These are phyloP conservation scores for Gymnogyps californianus DNA, from an alignment of 2,113 vertebrate species.

Conservation along the genomic window DNA sequence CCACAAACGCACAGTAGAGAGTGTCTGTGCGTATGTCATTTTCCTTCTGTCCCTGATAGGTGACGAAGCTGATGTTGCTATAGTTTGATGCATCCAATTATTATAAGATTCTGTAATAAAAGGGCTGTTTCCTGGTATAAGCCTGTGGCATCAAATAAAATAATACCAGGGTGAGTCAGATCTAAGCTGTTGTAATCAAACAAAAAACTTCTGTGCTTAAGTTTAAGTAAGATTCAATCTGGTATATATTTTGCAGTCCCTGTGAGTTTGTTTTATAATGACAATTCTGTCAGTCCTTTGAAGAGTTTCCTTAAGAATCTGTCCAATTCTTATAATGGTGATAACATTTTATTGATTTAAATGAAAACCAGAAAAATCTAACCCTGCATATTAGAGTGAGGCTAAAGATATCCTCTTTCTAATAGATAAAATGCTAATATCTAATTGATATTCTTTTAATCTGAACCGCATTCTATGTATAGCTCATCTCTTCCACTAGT, in stretches of 20 bases:
- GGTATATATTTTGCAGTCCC: not conserved
- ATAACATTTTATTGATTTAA: not conserved
- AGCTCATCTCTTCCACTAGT: not conserved
- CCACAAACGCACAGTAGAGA: not conserved
- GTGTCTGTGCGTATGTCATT: not conserved
- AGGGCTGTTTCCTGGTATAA: not conserved
- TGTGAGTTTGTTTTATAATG: not conserved
- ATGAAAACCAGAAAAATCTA: not conserved
- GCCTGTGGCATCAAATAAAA: not conserved
- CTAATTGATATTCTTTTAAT: not conserved
- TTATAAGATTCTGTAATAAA: not conserved
- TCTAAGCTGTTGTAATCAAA: not conserved
- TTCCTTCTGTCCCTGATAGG: not conserved
- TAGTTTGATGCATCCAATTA: not conserved
- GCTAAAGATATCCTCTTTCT: not conserved
- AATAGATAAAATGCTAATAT: not conserved
- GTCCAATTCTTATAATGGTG: not conserved
- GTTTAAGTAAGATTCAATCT: not conserved
- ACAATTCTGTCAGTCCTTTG: not conserved
- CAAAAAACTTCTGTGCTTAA: not conserved
- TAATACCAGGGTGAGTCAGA: not conserved
- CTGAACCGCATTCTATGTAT: not conserved
- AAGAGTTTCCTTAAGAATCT: not conserved
- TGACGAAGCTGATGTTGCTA: not conserved
- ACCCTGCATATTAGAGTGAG: not conserved